phyloP scores from a whole-genome alignment of 2,888 invertebrate species.

The Eudasyphora cyanicolor region DNA sequence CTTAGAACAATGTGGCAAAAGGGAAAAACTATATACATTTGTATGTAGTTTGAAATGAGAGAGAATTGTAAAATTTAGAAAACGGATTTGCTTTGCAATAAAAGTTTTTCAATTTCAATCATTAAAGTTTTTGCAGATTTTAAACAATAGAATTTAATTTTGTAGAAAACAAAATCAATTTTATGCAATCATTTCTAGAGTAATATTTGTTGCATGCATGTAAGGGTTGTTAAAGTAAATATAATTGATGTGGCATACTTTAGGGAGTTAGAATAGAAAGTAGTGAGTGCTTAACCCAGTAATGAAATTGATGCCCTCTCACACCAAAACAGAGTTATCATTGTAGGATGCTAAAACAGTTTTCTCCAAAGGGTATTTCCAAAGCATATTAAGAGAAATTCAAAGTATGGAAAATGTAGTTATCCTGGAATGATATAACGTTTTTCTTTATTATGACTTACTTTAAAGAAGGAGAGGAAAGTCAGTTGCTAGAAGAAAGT shows the following conservation, averaged over 20 bases:
- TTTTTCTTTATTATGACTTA: no score
- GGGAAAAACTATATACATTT: slow-evolving; percentile 10
- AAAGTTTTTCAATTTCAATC: slow-evolving; percentile 41
- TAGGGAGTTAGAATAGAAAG: not conserved
- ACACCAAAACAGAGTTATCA: no score
- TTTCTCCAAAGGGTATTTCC: no score
- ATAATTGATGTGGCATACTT: not conserved
- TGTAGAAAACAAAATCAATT: slow-evolving; percentile 16
- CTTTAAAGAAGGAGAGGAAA: no score
- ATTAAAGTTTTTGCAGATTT: slow-evolving; percentile 13
- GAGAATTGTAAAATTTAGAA: slow-evolving; percentile 31
- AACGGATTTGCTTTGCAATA: not conserved
- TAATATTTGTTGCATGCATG: not conserved
- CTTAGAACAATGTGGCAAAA: not conserved
- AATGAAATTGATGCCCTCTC: no score
- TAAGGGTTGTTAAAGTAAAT: not conserved
- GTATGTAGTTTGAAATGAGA: not conserved
- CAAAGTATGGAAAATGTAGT: no score
- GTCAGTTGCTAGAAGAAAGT: no score
- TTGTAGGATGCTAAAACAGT: no score
- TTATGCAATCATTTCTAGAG: not conserved
- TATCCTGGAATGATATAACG: no score
- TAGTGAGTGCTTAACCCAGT: no score
- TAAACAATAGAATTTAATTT: slow-evolving; percentile 8
- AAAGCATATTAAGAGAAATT: no score